A percentile compares a stretch with the other conserved stretches of the same genome.
These are phyloP conservation scores for Orthonychiurus folsomi DNA, from an alignment of 2,888 invertebrate genomes.

Conservation along the genomic window DNA sequence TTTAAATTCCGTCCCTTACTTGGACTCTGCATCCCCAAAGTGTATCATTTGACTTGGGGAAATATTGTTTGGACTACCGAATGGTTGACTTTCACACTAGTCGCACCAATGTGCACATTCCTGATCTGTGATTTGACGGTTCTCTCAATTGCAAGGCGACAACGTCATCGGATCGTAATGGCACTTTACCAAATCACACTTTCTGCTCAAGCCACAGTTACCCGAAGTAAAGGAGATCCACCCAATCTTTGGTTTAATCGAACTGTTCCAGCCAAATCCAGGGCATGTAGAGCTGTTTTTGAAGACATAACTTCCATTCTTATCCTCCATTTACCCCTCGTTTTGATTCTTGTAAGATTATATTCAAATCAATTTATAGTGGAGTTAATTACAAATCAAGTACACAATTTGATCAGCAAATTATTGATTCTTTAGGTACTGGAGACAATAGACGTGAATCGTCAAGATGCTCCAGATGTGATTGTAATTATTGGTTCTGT, in stretches of 20 bases:
- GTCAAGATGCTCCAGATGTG: conserved; percentile 26
- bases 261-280: conserved; percentile 37
- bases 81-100: conserved; percentile 39
- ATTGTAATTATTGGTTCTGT: conserved; percentile 31
- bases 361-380: too few relatives aligned
- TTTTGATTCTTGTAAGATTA: conserved; percentile 39
- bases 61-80: conserved; percentile 36
- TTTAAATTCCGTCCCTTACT: conserved; percentile 30
- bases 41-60: conserved; percentile 34
- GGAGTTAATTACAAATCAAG: too few relatives aligned
- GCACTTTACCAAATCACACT: conserved; percentile 76
- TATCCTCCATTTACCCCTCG: conserved; percentile 36
- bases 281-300: conserved; percentile 38
- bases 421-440: conserved; percentile 10
- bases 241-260: conserved; percentile 37
- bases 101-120: conserved; percentile 40
- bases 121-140: conserved; percentile 42
- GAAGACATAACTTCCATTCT: conserved; percentile 36
- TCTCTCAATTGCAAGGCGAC: conserved; percentile 54
- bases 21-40: conserved; percentile 36
- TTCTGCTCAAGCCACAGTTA: conserved; percentile 60
- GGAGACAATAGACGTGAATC: conserved; percentile 12
- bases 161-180: conserved; percentile 71
- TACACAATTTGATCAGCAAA: too few relatives aligned
- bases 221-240: conserved; percentile 39